Evolutionary conservation across 2,113 vertebrate genomes (phyloP).

Genomic region (Oreocharis arfaki): DNA sequence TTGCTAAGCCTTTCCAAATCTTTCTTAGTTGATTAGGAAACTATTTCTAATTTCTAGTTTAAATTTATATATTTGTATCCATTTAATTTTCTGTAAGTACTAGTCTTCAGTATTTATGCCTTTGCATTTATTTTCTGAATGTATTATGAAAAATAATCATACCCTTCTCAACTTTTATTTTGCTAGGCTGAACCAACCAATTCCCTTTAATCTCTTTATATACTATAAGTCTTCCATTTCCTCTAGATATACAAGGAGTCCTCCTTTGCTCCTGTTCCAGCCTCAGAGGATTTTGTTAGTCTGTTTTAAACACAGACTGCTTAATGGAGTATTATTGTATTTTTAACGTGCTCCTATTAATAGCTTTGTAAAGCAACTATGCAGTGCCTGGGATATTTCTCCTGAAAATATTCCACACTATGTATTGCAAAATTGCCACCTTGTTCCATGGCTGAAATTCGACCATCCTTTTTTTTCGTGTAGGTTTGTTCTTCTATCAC

Average conservation of each 20-base stretch:
- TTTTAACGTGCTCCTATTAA: neutral
- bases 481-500: neutral
- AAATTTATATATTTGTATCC: neutral
- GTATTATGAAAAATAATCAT: constrained; percentile 31
- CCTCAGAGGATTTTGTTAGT: neutral
- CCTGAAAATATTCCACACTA: neutral
- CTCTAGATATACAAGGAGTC: neutral
- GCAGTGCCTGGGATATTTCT: neutral
- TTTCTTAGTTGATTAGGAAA: neutral
- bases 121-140: neutral
- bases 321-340: neutral
- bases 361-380: neutral
- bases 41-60: neutral
- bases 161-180: neutral
- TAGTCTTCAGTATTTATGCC: neutral
- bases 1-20: constrained; percentile 9
- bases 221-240: neutral
- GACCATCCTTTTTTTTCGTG: neutral
- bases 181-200: neutral
- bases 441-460: neutral
- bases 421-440: neutral
- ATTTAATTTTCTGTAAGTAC: neutral
- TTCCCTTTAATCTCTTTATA: constrained; percentile 42
- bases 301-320: neutral
- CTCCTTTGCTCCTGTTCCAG: neutral